phyloP scores from a whole-genome alignment of 2,113 vertebrate species.

The Tupaia chinensis region DNA sequence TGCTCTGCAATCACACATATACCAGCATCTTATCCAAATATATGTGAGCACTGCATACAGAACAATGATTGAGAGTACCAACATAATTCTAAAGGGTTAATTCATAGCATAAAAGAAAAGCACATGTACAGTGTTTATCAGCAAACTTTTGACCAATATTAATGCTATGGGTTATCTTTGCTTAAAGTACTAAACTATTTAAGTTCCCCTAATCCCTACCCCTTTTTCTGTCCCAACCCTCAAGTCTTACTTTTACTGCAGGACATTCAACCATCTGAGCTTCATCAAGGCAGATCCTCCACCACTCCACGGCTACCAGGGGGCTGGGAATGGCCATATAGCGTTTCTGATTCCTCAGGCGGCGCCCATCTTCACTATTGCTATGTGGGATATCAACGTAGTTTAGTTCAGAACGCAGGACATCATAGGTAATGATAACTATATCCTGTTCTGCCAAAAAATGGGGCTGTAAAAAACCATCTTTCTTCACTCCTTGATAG shows the following conservation, averaged over 20 bases:
- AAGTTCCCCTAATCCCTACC: background rate
- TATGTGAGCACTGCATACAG: slow-evolving; percentile 38
- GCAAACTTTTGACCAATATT: background rate
- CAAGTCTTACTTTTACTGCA: slow-evolving; percentile 93
- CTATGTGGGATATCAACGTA: slow-evolving; percentile 98
- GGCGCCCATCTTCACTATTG: slow-evolving; percentile 96
- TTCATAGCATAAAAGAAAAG: background rate
- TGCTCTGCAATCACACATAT: slow-evolving; percentile 64
- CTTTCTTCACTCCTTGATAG: slow-evolving; percentile 98
- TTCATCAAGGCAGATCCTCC: slow-evolving; percentile 98
- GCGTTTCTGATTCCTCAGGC: slow-evolving; percentile 97
- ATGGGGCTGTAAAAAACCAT: slow-evolving; percentile 97
- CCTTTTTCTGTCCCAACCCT: background rate
- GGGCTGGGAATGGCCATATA: slow-evolving; percentile 99
- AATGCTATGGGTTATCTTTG: background rate
- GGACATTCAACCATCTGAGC: slow-evolving; percentile 99
- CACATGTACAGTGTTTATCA: background rate
- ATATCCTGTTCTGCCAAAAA: slow-evolving; percentile 97
- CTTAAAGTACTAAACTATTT: background rate
- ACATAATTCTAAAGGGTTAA: slow-evolving; percentile 17
- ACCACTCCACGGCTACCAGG: slow-evolving; percentile 98
- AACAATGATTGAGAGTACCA: slow-evolving; percentile 42
- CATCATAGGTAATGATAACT: slow-evolving; percentile 98
- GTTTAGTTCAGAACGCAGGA: slow-evolving; percentile 96
- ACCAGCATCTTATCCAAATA: slow-evolving; percentile 58